These are phyloP conservation scores for Callipepla squamata DNA, from an alignment of 2,113 vertebrate species.

Conservation along the genomic window DNA sequence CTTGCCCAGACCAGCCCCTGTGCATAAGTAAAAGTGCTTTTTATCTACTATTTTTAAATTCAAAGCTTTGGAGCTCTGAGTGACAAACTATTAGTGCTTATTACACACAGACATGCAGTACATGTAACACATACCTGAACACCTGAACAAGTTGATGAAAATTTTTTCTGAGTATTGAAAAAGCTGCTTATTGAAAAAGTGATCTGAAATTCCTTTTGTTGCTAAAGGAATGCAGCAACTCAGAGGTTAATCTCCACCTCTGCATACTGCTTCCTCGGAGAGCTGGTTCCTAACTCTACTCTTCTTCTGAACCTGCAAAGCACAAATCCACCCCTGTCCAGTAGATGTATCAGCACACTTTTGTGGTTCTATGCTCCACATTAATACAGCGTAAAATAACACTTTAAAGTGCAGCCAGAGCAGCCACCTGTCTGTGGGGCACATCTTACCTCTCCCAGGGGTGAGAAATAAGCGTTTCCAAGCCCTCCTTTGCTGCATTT, in stretches of 20 bases:
- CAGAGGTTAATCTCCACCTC: not conserved
- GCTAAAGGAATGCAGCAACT: fast-evolving
- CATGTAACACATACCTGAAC: not conserved
- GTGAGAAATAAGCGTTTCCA: not conserved
- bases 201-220: not conserved
- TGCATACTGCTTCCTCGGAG: not conserved
- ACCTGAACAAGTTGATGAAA: not conserved
- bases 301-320: not conserved
- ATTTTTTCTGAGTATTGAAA: not conserved
- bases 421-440: not conserved
- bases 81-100: not conserved
- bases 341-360: not conserved
- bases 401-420: not conserved
- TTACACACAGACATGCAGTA: not conserved
- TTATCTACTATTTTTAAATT: not conserved
- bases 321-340: not conserved
- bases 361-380: not conserved
- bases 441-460: not conserved
- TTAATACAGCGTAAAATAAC: not conserved
- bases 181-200: not conserved
- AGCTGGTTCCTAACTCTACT: not conserved
- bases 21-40: not conserved
- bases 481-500: not conserved
- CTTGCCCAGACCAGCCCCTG: not conserved
- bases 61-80: not conserved